Base-by-base conservation (phyloP, 2,797 vertebrate species). In the Syndactyla subalaris region DNA sequence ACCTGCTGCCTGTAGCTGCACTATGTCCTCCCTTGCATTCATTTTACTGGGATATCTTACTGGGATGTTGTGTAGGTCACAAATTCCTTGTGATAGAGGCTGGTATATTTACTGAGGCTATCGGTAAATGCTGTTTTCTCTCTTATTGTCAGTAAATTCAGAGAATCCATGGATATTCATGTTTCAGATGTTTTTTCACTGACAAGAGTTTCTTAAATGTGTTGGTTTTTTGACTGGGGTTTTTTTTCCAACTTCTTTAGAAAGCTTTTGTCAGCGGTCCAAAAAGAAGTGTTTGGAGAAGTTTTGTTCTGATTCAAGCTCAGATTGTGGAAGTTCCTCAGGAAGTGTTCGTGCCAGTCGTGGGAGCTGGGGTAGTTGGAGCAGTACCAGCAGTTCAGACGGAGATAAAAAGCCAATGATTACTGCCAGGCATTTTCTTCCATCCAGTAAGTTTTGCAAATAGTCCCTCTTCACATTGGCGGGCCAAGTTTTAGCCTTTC, bases 331-430 rank as follows among this genome's bases (percentile, higher is more conserved):
- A 95, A 99, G 99, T 96, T 99, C 99, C 1, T 99, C 99, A 0
- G 99, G 99, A 73, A 99, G 99, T 0, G 99, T 99, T 88, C 98
- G 99, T 55, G 99, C 99, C 95, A 99, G 99, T 98, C 98, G 99
- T 41, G 99, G 99, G 39, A 99, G 99, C 97, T 99, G 99, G 99
- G 99, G 99, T 58, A 99, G 99, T 98, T 99, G 99, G 99, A 99
- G 99, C 97, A 99, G 99, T 63, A 98, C 99, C 71, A 99, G 99
- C 97, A 99, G 99, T 96, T 98, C 99, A 0, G 99, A 99, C 2
- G 99, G 99, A 49, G 99, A 99, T 92, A 98, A 98, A 96, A 99
- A 99, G 85, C 97, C 98, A 9, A 43, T 70, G 38, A 96, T 90
- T 59, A 95, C 97, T 73, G 96, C 97, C 77, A 98, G 98, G 39